Evolutionary conservation across 2,888 invertebrate species (phyloP).

Genomic region (Volucella inanis): DNA sequence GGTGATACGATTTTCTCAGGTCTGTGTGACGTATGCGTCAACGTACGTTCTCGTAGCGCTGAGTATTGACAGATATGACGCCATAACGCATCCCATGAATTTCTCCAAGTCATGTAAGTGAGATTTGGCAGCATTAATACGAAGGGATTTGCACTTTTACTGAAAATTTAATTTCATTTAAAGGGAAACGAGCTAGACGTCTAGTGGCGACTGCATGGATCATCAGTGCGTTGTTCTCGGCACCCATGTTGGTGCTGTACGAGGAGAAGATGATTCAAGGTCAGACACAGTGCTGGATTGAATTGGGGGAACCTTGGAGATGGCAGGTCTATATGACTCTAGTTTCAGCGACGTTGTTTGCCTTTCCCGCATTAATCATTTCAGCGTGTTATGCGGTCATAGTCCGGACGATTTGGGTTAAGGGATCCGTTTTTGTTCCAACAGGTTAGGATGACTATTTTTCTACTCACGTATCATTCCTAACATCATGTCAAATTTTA

Average conservation of each 20-base stretch:
- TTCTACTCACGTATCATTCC: neutral
- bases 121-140: no score
- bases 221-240: constrained; percentile 91
- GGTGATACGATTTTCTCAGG: constrained; percentile 92
- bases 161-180: neutral
- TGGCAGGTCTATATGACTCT: constrained; percentile 96
- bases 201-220: constrained; percentile 92
- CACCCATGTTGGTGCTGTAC: constrained; percentile 91
- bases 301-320: constrained; percentile 88
- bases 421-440: constrained; percentile 83
- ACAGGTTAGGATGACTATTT: constrained; percentile 77
- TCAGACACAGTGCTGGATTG: constrained; percentile 94
- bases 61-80: constrained; percentile 96
- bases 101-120: constrained; percentile 96
- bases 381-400: constrained; percentile 95
- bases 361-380: constrained; percentile 93
- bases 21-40: constrained; percentile 94
- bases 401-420: constrained; percentile 96
- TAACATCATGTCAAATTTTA: neutral
- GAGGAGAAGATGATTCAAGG: constrained; percentile 91
- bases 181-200: constrained; percentile 92
- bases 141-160: no score
- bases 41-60: constrained; percentile 96
- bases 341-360: constrained; percentile 91
- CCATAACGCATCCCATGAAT: constrained; percentile 97